Evolutionary conservation across 2,113 vertebrate genomes (phyloP).

Genomic region (Protobothrops mucrosquamatus): DNA sequence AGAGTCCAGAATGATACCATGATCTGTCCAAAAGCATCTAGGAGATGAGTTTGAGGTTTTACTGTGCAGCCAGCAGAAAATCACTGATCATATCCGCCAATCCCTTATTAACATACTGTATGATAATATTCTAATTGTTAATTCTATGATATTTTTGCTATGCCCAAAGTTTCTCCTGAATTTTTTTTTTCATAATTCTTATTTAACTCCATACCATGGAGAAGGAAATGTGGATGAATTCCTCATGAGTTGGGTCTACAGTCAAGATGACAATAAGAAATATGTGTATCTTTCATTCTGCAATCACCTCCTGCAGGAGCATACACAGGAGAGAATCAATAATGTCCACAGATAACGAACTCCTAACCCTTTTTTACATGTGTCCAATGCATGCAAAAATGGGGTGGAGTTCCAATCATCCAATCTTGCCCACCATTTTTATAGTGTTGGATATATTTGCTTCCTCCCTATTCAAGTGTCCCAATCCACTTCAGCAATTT

Average conservation of each 20-base stretch:
- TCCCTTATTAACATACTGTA: neutral
- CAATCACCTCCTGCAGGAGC: neutral
- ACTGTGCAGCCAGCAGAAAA: neutral
- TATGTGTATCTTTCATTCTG: neutral
- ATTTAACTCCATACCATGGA: neutral
- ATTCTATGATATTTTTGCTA: neutral
- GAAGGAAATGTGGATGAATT: neutral
- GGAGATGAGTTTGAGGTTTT: neutral
- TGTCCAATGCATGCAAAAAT: neutral
- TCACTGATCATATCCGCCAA: too few species aligned
- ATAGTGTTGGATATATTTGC: neutral
- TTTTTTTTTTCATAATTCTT: neutral
- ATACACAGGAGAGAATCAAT: neutral
- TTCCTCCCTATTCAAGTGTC: neutral
- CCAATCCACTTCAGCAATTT: neutral
- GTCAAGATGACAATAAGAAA: neutral
- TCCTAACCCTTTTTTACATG: neutral
- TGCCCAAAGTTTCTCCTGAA: neutral
- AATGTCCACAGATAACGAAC: neutral
- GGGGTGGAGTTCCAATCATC: neutral
- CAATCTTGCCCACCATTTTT: neutral
- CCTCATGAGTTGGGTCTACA: neutral
- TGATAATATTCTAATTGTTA: neutral
- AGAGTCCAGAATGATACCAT: neutral
- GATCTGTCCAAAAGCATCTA: neutral